Evolutionary conservation across 2,888 invertebrate genomes (phyloP).

Genomic region (Caenorhabditis wallacei): DNA sequence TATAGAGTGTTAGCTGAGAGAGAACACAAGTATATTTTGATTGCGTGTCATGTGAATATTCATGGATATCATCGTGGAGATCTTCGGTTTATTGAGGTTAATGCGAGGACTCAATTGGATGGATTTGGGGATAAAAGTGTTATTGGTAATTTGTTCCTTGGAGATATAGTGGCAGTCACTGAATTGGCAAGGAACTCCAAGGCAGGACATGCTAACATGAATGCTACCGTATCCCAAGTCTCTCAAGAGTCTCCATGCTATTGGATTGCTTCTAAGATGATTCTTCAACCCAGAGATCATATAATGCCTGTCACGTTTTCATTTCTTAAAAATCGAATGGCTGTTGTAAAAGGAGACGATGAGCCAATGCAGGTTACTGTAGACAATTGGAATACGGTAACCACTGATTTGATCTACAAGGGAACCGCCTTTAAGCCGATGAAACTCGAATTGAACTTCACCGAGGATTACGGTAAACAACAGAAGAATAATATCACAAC

Average conservation of each 20-base stretch:
- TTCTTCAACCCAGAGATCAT: not conserved
- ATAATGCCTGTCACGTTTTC: conserved; percentile 1
- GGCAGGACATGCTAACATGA: not conserved
- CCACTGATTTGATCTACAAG: conserved; percentile 2
- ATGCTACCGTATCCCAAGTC: not conserved
- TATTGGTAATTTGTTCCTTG: conserved; percentile 21
- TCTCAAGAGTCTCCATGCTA: conserved; percentile 8
- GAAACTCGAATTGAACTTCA: conserved; percentile 12
- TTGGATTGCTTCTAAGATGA: conserved; percentile 13
- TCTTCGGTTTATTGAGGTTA: conserved; percentile 46
- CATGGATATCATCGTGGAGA: conserved; percentile 50
- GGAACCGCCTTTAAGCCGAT: conserved; percentile 23
- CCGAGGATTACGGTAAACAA: not conserved
- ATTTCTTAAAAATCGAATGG: conserved; percentile 26
- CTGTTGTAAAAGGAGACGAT: conserved; percentile 28
- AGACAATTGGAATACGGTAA: not conserved
- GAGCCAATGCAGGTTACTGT: conserved; percentile 33
- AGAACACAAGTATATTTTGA: conserved; percentile 27
- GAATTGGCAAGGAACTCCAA: conserved; percentile 7
- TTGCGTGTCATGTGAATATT: conserved; percentile 39
- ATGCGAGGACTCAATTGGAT: not conserved
- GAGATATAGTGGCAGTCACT: conserved; percentile 39
- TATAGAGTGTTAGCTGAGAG: conserved; percentile 27
- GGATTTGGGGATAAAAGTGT: not conserved
- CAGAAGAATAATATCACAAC: not conserved